Evolutionary conservation across 2,888 invertebrate species (phyloP), one percentile per base, ranked within the genome.

Genomic region (Caenorhabditis panamensis): DNA sequence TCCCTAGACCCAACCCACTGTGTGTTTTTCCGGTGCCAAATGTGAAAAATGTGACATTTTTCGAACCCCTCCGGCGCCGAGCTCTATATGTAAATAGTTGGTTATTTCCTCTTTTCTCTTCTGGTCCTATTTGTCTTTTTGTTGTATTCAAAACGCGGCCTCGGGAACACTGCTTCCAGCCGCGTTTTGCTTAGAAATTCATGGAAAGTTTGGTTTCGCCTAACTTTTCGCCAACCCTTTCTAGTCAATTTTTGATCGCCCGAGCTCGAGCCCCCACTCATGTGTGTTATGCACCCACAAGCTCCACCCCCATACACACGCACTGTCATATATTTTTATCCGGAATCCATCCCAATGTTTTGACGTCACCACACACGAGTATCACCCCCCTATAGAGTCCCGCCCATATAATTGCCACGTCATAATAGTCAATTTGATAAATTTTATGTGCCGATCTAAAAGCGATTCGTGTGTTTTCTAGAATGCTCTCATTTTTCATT

Each of bases 1-100:
- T 28, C 68, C 22, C 16, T 22, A 47, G 13, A 26, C 11, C 13
- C 3, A 9, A 11, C 41, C 41, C 9, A 2, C 41, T 16, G 41
- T 41, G 41, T 41, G 41, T 41, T 41, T 41, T 69, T 53, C 36
- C 49, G 24, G 18, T 54, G n/a, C 41, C 44, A n/a, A n/a, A n/a
- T n/a, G n/a, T n/a, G n/a, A n/a, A n/a, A 41, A n/a, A 41, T 49
- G 22, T 28, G 5, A 31, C 68, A 49, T 47, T 47, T 68, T 54
- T 56, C 49, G 49, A 8, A n/a, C 41, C 61, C 31, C 2, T n/a
- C 36, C 24, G 26, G 6, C 36, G 18, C 18, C 8, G 37, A 64
- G 41, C 37, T 49, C 31, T 64, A 24, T 64, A 37, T 73, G 62
- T 73, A 62, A 62, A 62, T 73, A 61, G 51, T 58, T 56, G 56